phyloP scores from a whole-genome alignment of 2,797 vertebrate species.

The Holocentrus rufus region DNA sequence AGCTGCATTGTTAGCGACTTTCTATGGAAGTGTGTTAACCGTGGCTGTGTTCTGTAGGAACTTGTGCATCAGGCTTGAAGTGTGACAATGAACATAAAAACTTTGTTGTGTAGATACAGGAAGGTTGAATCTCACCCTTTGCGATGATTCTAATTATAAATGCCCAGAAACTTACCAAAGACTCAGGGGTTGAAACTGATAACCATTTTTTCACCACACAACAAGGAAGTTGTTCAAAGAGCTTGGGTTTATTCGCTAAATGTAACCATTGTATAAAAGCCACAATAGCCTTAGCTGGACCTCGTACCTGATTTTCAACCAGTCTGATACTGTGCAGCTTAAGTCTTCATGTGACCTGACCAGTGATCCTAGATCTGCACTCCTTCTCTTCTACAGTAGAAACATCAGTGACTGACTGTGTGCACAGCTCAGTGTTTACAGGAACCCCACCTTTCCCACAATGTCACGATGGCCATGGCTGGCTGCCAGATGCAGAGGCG shows the following conservation, averaged over 20 bases:
- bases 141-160: too few species aligned
- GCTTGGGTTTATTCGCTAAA: neutral
- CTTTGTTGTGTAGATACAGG: neutral
- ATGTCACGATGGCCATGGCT: slow-evolving; percentile 96
- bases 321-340: neutral
- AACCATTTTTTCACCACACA: too few species aligned
- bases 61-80: too few species aligned
- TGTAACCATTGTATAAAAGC: too few species aligned
- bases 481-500: slow-evolving; percentile 92
- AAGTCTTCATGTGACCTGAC: neutral
- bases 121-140: neutral
- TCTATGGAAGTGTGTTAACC: too few species aligned
- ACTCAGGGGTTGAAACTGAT: neutral
- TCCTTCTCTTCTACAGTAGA: neutral
- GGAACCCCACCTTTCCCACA: slow-evolving; percentile 88
- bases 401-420: neutral
- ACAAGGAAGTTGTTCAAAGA: too few species aligned
- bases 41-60: too few species aligned
- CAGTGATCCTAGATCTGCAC: neutral
- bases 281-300: too few species aligned
- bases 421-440: slow-evolving; percentile 19
- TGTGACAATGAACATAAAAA: neutral
- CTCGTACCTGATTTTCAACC: neutral
- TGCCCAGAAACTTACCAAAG: too few species aligned
- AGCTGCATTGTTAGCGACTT: too few species aligned